phyloP scores from a whole-genome alignment of 2,888 invertebrate species.

The Drosophila glabriapex region DNA sequence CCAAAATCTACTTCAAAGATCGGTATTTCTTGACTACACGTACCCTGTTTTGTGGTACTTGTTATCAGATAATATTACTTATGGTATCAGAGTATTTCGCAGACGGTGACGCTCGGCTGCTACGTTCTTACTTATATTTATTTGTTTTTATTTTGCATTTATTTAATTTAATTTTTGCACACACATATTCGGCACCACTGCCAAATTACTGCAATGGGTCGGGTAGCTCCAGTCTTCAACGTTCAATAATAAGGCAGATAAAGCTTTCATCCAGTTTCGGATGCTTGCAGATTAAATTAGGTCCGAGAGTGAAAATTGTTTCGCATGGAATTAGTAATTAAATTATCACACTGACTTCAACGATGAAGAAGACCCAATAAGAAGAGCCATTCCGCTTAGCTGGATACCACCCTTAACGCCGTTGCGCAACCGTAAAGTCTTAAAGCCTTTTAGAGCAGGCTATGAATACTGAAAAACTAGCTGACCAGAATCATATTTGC shows the following conservation, averaged over 20 bases:
- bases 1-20: not conserved
- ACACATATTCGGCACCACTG: too few relatives aligned
- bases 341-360: too few relatives aligned
- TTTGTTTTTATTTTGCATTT: not conserved
- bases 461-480: slow-evolving; percentile 19
- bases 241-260: not conserved
- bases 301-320: not conserved
- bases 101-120: too few relatives aligned
- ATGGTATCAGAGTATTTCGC: too few relatives aligned
- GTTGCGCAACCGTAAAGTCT: not conserved
- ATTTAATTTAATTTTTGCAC: not conserved
- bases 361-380: not conserved
- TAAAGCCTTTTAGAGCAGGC: slow-evolving; percentile 3
- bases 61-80: not conserved
- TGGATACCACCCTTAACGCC: not conserved
- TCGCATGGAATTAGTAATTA: not conserved
- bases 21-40: not conserved
- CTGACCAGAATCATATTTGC: slow-evolving; percentile 44
- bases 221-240: not conserved
- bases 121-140: too few relatives aligned
- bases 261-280: not conserved
- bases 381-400: not conserved
- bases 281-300: not conserved
- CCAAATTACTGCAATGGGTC: not conserved
- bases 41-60: not conserved